Evolutionary conservation across 2,113 vertebrate genomes (phyloP).

Genomic region (Oriolus oriolus): DNA sequence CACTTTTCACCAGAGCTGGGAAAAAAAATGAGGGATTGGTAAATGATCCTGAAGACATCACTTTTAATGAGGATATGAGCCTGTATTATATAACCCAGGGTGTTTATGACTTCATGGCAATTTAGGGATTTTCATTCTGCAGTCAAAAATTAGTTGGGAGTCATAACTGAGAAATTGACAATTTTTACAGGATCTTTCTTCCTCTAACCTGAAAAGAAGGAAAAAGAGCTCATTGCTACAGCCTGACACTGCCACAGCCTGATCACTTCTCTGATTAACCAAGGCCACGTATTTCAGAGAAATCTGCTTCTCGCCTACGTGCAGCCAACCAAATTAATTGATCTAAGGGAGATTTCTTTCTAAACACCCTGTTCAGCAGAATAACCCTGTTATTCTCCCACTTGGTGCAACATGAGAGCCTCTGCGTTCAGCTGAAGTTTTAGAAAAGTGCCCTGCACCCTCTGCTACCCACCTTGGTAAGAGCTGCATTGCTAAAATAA

Average conservation of each 20-base stretch:
- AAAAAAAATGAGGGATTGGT: neutral
- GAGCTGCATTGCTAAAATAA: neutral
- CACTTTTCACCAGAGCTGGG: constrained; percentile 4
- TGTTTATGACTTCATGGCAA: neutral
- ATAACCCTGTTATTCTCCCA: neutral
- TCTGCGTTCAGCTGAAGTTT: neutral
- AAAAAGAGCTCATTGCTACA: neutral
- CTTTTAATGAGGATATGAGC: neutral
- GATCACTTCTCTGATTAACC: neutral
- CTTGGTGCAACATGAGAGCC: neutral
- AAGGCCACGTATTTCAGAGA: neutral
- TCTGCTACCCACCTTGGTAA: neutral
- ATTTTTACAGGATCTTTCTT: neutral
- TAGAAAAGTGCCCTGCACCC: neutral
- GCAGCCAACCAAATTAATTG: neutral
- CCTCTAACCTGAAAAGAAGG: neutral
- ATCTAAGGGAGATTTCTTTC: neutral
- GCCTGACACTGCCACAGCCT: neutral
- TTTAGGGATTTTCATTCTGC: neutral
- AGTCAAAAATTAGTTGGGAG: neutral
- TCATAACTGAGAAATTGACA: neutral
- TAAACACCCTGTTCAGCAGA: neutral
- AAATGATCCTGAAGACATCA: neutral
- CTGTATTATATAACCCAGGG: neutral
- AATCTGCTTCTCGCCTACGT: neutral